Evolutionary conservation across 2,113 vertebrate genomes (phyloP).

Genomic region (Dryoscopus gambensis): DNA sequence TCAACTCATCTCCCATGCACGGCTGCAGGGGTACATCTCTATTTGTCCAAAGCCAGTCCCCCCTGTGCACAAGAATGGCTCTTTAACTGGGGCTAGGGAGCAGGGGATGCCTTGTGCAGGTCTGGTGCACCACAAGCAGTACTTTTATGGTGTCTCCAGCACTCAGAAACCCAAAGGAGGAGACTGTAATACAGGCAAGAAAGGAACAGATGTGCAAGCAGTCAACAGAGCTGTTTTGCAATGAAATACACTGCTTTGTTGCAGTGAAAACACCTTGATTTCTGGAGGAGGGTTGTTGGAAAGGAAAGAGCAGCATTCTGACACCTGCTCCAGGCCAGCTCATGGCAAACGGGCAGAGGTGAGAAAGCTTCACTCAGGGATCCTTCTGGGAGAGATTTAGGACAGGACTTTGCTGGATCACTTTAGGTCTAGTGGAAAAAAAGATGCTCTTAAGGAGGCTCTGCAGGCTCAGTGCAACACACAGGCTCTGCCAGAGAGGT

Average conservation of each 20-base stretch:
- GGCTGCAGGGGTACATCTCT: neutral
- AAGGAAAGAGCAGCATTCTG: neutral
- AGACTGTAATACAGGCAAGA: neutral
- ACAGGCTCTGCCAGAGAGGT: neutral
- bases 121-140: rapidly evolving
- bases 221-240: neutral
- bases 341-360: rapidly evolving
- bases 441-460: neutral
- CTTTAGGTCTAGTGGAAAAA: neutral
- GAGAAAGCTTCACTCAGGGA: neutral
- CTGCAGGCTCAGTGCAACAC: neutral
- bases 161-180: neutral
- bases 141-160: neutral
- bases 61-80: neutral
- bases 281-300: neutral
- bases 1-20: neutral
- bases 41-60: neutral
- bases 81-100: neutral
- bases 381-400: neutral
- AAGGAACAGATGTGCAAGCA: neutral
- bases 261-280: neutral
- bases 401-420: neutral
- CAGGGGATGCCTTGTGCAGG: neutral
- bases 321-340: neutral
- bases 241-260: neutral